Evolutionary conservation across 2,888 invertebrate genomes (phyloP), one percentile per base, ranked within the genome.

Genomic region (Orthosia cruda): DNA sequence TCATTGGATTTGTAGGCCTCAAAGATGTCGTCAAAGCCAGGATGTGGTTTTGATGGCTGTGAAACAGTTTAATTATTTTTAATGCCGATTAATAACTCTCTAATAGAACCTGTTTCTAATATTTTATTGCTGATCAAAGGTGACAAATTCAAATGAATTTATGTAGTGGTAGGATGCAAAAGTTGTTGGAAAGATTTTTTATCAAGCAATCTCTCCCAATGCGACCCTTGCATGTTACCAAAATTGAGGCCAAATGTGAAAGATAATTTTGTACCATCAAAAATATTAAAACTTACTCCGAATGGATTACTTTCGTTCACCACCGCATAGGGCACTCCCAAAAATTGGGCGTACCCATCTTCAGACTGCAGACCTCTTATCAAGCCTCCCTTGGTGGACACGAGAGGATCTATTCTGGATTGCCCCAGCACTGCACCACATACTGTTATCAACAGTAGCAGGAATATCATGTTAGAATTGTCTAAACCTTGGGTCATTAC

Each of bases 1-100:
- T 63, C 65, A 2, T 70, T 79, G 2, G 88, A 83, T 20, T 87
- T 75, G 32, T 77, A 80, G 9, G 89, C 89, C 65, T 88, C 81
- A 57, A 89, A 89, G 13, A 77, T 70, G 0, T 58, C 69, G 1
- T 83, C 61, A 45, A 89, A 89, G 12, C 68, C 74, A n/a, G 64
- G 79, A 40, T 77, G 71, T 13, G 77, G 64, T 18, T 54, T 54
- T n/a, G 78, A 62, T n/a, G 49, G 40, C 76, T 74, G 55, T 64
- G 5, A 62, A 73, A 55, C 0, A 55, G 4, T 47, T 49, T 4
- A 12, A 12, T 20, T 20, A 4, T 20, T 45, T n/a, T 71, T 40
- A 50, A 40, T 72, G 40, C 16, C 3, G n/a, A 2, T 23, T 4
- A 2, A 13, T 16, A 1, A 2, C 7, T 58, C 32, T 58, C 32